Percentiles rank a stretch among this genome's conserved stretches.
Conservation (phyloP, 30 jellyfish, hydroid and myxozoan genomes). For the Aurelia aurita region DNA sequence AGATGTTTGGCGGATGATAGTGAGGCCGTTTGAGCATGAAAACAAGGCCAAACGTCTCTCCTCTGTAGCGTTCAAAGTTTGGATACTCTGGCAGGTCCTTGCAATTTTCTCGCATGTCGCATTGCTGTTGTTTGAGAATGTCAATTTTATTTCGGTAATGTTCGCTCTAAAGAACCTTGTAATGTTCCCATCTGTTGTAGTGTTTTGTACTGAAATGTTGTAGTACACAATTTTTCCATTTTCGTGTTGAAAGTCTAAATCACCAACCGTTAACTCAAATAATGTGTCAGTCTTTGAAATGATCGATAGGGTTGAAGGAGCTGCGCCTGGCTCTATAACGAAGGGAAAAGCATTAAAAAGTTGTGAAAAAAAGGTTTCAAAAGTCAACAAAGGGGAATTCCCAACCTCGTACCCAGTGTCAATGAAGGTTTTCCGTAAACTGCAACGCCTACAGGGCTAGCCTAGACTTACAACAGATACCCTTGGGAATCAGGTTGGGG, state of each 20-base stretch:
- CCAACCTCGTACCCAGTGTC: too few species aligned
- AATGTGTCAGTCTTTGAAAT: conserved; percentile 22
- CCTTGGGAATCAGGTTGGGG: too few species aligned
- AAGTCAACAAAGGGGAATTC: background rate
- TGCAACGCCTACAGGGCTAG: too few species aligned
- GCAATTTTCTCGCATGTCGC: too few species aligned
- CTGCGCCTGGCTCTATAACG: conserved; percentile 30
- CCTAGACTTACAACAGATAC: too few species aligned
- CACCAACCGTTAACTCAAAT: conserved; percentile 42
- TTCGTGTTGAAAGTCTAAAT: conserved; percentile 31
- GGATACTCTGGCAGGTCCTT: too few species aligned
- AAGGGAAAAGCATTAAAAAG: background rate
- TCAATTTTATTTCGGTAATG: too few species aligned
- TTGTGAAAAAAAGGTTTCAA: background rate
- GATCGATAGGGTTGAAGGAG: background rate
- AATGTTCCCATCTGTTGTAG: background rate
- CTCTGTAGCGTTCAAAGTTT: too few species aligned
- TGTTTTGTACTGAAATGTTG: conserved; percentile 16
- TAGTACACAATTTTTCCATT: conserved; percentile 55
- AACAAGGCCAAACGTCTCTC: too few species aligned
- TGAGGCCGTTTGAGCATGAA: background rate
- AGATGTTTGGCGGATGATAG: conserved; percentile 12
- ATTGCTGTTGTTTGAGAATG: too few species aligned
- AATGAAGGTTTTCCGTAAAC: too few species aligned
- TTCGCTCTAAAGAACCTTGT: too few species aligned